Percentiles rank a stretch among this genome's conserved stretches.
These are phyloP conservation scores for Microcebus murinus DNA, from an alignment of 2,113 vertebrate genomes.

Conservation along the genomic window DNA sequence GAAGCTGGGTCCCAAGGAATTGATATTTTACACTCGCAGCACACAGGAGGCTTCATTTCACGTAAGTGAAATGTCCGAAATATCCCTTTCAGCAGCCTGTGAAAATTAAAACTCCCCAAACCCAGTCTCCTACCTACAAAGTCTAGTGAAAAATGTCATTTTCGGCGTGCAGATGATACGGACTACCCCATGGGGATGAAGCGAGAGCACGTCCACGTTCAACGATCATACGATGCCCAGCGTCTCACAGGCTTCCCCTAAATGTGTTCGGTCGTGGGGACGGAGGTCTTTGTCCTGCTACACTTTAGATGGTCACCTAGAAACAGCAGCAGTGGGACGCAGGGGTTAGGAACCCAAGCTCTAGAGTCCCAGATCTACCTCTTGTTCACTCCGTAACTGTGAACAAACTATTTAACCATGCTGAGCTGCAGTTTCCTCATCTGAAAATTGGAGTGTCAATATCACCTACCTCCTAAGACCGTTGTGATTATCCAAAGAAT, in stretches of 20 bases:
- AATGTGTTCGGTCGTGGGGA: no score
- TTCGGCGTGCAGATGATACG: no score
- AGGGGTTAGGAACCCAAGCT: not conserved
- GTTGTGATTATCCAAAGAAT: fast-evolving
- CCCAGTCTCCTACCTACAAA: not conserved
- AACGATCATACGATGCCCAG: not conserved
- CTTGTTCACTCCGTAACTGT: not conserved
- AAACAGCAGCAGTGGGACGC: not conserved
- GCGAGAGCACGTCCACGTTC: not conserved
- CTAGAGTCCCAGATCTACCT: not conserved
- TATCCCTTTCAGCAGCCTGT: not conserved
- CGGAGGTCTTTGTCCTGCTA: not conserved
- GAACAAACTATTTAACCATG: not conserved
- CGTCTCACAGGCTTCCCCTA: fast-evolving
- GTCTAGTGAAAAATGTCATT: not conserved
- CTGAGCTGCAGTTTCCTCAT: not conserved
- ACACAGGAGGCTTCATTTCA: not conserved
- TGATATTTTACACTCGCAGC: not conserved
- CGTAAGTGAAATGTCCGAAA: not conserved
- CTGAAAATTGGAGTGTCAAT: not conserved
- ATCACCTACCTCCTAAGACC: fast-evolving
- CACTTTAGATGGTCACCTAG: not conserved
- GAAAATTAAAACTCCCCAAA: not conserved
- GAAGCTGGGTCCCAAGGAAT: not conserved
- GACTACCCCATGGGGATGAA: not conserved